These are phyloP conservation scores for Lepidochrysops patricia DNA, from an alignment of 2,888 invertebrate genomes.

Conservation along the genomic window DNA sequence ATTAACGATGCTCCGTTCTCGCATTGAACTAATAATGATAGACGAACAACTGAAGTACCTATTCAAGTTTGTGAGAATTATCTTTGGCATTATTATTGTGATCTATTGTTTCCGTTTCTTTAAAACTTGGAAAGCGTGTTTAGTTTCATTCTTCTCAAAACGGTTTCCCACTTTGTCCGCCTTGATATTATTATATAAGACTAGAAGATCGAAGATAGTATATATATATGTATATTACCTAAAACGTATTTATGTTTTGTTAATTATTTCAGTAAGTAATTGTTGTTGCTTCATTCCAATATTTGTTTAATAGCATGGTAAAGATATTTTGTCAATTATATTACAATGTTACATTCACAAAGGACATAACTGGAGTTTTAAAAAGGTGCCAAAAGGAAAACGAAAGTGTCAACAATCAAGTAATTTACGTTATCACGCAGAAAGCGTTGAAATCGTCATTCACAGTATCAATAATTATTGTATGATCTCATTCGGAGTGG, in stretches of 20 bases:
- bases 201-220: too few relatives aligned
- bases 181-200: too few relatives aligned
- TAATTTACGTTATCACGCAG: background rate
- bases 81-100: conserved; percentile 13
- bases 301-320: too few relatives aligned
- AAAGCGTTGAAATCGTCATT: background rate
- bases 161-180: too few relatives aligned
- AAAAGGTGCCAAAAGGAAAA: background rate
- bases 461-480: background rate
- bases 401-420: background rate
- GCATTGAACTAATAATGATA: conserved; percentile 39
- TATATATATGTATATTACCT: too few relatives aligned
- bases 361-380: background rate
- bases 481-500: background rate
- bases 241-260: too few relatives aligned
- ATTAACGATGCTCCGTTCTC: conserved; percentile 60
- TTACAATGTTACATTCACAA: background rate
- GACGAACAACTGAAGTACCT: conserved; percentile 25
- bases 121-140: background rate
- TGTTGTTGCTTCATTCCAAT: too few relatives aligned
- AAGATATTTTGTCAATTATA: background rate
- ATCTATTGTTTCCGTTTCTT: background rate
- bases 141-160: too few relatives aligned
- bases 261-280: background rate
- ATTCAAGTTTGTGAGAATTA: conserved; percentile 19